Conservation (phyloP, 2,797 vertebrate species). For the Sebastes alutus region DNA sequence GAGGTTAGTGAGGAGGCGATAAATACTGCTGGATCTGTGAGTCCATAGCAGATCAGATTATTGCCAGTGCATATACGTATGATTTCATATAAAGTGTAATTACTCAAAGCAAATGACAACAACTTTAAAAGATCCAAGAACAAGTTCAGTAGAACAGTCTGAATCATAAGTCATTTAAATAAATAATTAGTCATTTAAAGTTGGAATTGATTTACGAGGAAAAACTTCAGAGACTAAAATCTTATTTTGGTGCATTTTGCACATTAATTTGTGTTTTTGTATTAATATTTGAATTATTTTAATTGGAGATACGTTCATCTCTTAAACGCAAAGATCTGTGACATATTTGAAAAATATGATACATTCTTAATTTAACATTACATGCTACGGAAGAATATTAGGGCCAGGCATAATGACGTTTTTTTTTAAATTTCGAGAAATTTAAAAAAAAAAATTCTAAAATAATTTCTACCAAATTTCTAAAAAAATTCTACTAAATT, state of each 20-base stretch:
- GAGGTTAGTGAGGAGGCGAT: neutral
- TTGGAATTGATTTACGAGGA: neutral
- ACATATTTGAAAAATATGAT: neutral
- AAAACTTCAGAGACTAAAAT: neutral
- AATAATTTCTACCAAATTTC: too few relatives aligned
- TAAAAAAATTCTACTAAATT: too few relatives aligned
- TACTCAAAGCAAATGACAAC: neutral
- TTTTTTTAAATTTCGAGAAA: too few relatives aligned
- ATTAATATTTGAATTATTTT: neutral
- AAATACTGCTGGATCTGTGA: neutral
- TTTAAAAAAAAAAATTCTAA: too few relatives aligned
- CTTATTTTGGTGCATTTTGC: neutral
- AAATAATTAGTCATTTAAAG: neutral
- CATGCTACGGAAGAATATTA: neutral
- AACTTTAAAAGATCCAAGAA: constrained; percentile 2
- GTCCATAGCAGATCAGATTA: neutral
- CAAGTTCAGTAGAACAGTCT: neutral
- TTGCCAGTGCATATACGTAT: neutral
- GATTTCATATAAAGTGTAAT: neutral
- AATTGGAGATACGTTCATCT: neutral
- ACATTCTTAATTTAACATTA: neutral
- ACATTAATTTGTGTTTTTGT: neutral
- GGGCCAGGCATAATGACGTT: too few relatives aligned
- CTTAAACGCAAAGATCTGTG: neutral
- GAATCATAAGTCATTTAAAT: neutral